Conservation (phyloP, 1,140 invertebrate species). For the Calephelis nemesis region DNA sequence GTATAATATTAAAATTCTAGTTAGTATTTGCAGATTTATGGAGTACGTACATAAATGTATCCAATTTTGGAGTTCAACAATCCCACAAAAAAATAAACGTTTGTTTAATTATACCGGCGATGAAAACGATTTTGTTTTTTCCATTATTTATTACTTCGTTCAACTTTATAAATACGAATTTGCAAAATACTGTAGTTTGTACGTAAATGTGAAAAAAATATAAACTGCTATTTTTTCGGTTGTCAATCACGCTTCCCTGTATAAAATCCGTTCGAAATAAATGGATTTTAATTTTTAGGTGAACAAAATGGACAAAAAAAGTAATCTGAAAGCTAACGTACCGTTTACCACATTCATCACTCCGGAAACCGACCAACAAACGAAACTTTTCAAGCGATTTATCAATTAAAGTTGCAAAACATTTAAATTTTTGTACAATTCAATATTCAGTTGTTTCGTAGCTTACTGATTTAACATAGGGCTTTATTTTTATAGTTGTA, state of each 20-base stretch:
- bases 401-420: constrained; percentile 13
- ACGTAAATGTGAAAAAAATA: too few species aligned
- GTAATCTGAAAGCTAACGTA: constrained; percentile 12
- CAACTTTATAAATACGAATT: too few species aligned
- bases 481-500: background rate
- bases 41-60: too few species aligned
- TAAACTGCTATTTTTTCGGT: too few species aligned
- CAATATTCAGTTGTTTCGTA: background rate
- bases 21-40: too few species aligned
- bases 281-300: background rate
- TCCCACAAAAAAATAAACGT: too few species aligned
- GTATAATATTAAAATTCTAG: too few species aligned
- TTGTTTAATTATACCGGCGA: too few species aligned
- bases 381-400: constrained; percentile 11
- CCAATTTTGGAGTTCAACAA: too few species aligned
- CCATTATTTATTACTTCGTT: too few species aligned
- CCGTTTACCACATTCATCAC: constrained; percentile 6
- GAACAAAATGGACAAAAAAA: background rate
- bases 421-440: constrained; percentile 5
- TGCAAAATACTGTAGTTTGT: too few species aligned
- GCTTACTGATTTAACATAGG: background rate
- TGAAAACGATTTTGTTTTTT: too few species aligned
- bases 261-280: background rate
- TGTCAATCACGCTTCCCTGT: background rate
- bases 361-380: constrained; percentile 9